Evolutionary conservation across 2,113 vertebrate genomes (phyloP).

Genomic region (Egretta garzetta): DNA sequence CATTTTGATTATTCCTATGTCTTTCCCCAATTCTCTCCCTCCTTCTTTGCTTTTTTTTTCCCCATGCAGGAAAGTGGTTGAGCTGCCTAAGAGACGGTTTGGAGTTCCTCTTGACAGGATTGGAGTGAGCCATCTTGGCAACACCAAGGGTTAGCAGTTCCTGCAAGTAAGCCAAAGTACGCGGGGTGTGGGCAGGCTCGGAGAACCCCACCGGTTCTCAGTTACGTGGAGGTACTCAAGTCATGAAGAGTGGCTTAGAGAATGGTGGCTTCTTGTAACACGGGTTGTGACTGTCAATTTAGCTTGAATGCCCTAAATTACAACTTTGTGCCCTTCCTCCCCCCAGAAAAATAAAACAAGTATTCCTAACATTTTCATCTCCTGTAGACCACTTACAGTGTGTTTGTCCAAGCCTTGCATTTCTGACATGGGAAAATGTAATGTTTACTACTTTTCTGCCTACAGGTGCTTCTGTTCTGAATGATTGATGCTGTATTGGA

Average conservation of each 20-base stretch:
- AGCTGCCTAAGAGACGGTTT: conserved; percentile 79
- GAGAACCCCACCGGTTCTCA: neutral
- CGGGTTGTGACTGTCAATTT: neutral
- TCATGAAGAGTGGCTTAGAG: neutral
- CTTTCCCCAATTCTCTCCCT: neutral
- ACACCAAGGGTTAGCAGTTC: conserved; percentile 78
- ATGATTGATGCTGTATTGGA: conserved; percentile 15
- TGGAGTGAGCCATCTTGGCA: conserved; percentile 80
- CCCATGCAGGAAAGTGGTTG: conserved; percentile 77
- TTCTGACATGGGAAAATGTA: neutral
- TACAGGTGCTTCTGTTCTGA: conserved; percentile 51
- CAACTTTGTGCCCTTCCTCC: neutral
- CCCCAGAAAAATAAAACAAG: neutral
- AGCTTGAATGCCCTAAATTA: neutral
- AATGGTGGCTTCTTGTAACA: neutral
- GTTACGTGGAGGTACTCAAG: neutral
- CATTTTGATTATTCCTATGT: neutral
- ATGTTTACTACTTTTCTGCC: neutral
- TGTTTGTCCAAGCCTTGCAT: neutral
- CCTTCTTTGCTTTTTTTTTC: neutral
- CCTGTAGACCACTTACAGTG: neutral
- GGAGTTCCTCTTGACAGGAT: conserved; percentile 87
- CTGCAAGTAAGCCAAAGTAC: conserved; percentile 42
- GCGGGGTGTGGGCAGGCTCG: neutral
- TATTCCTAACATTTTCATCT: neutral